A percentile compares a stretch with the other conserved stretches of the same genome.
phyloP scores from a whole-genome alignment of 2,888 invertebrate species.

The Ephialtes manifestator region DNA sequence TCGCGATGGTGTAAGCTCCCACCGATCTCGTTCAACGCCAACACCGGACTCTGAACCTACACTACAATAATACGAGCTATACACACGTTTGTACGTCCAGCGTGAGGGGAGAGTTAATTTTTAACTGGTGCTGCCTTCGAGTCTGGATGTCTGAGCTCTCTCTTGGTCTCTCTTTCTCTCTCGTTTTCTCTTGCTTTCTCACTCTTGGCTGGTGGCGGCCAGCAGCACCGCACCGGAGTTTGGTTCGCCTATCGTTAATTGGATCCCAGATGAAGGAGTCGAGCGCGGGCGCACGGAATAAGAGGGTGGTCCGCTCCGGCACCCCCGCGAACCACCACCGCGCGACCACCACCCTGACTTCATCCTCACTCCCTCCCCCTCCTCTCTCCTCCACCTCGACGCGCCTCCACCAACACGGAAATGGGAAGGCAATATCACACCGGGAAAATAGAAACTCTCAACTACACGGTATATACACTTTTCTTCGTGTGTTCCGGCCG shows the following conservation, averaged over 20 bases:
- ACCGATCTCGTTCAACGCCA: conserved; percentile 45
- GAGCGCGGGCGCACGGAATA: conserved; percentile 67
- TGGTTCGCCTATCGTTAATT: conserved; percentile 82
- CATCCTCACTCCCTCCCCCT: conserved; percentile 15
- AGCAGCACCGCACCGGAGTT: conserved; percentile 74
- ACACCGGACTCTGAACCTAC: conserved; percentile 56
- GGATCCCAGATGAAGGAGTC: conserved; percentile 82
- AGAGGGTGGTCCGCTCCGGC: conserved; percentile 69
- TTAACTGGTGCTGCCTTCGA: conserved; percentile 74
- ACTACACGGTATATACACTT: conserved; percentile 49
- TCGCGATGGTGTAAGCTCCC: conserved; percentile 64
- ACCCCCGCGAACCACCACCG: conserved; percentile 15
- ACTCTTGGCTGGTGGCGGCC: conserved; percentile 59
- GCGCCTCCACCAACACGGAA: conserved; percentile 55
- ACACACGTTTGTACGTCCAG: conserved; percentile 60
- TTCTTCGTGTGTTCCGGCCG: conserved; percentile 25
- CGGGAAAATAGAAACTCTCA: conserved; percentile 70
- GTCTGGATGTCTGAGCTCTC: conserved; percentile 38
- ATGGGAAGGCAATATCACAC: conserved; percentile 71
- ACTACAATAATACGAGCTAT: conserved; percentile 18
- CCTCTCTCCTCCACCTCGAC: conserved; percentile 37
- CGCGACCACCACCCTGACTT: conserved; percentile 19
- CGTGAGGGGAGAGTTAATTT: conserved; percentile 79
- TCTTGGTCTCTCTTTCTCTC: neutral
- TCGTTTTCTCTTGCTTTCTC: conserved; percentile 26